Percentiles rank a stretch among this genome's conserved stretches.
phyloP scores from a whole-genome alignment of 2,113 vertebrate species.

The Clarias batrachus region DNA sequence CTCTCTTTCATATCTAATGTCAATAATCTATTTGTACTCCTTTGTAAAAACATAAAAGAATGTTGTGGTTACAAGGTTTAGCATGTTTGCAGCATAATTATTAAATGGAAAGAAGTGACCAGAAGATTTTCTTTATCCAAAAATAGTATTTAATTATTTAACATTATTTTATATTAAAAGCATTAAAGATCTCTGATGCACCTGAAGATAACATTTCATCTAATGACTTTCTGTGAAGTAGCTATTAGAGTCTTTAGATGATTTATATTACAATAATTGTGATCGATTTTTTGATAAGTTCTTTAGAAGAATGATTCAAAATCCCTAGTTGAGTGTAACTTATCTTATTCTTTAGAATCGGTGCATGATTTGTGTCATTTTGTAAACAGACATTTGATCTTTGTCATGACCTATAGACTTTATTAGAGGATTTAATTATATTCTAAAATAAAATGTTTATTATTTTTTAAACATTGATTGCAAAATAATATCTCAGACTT shows the following conservation, averaged over 20 bases:
- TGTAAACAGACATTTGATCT: neutral
- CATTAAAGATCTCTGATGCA: neutral
- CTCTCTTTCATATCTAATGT: neutral
- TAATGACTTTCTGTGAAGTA: neutral
- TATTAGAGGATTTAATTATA: neutral
- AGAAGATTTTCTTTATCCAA: neutral
- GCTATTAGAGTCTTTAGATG: constrained; percentile 1
- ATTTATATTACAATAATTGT: neutral
- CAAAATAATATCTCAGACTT: neutral
- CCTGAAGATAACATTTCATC: neutral
- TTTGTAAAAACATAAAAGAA: neutral
- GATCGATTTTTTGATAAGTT: neutral
- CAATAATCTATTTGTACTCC: neutral
- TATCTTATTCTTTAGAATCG: constrained; percentile 1
- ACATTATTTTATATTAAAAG: neutral
- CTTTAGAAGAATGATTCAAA: neutral
- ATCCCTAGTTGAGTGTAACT: neutral
- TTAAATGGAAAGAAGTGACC: neutral
- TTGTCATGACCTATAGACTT: neutral
- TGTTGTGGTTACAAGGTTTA: neutral
- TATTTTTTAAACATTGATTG: neutral
- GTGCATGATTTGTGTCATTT: neutral
- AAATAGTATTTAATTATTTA: neutral
- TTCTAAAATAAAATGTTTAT: neutral
- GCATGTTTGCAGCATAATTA: neutral